Conservation (phyloP, 2,113 vertebrate genomes). For the Genyomyrus donnyi region DNA sequence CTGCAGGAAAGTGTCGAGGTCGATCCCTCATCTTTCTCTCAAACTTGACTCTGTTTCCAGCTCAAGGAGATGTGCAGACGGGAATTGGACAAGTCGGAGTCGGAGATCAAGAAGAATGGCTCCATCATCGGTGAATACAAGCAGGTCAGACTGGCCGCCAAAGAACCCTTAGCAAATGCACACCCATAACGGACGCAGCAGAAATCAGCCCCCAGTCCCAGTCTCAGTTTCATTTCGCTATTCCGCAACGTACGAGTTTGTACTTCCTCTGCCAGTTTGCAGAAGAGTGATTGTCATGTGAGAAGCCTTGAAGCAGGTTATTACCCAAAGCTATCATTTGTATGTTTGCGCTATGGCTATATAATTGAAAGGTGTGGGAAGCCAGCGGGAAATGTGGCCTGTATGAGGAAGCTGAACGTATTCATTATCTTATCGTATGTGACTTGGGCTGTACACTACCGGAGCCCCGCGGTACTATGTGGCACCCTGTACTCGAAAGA, state of each 20-base stretch:
- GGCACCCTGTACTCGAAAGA: not conserved
- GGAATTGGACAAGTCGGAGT: conserved; percentile 92
- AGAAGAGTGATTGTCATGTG: not conserved
- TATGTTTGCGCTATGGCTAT: not conserved
- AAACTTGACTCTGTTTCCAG: conserved; percentile 49
- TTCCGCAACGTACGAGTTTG: not conserved
- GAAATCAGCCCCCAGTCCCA: not conserved
- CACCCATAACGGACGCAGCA: not conserved
- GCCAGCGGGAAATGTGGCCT: not conserved
- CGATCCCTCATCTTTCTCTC: not conserved
- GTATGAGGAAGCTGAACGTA: not conserved
- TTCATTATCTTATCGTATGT: not conserved
- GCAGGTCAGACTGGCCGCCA: conserved; percentile 66
- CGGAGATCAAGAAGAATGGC: conserved; percentile 94
- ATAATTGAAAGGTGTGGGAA: not conserved
- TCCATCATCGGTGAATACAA: conserved; percentile 98
- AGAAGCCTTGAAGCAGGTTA: not conserved
- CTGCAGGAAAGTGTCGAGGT: not conserved
- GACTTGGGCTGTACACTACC: not conserved
- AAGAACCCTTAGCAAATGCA: not conserved
- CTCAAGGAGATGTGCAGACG: conserved; percentile 97
- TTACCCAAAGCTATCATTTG: not conserved
- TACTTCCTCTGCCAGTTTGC: not conserved
- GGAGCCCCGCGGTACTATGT: not conserved
- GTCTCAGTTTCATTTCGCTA: not conserved